phyloP scores from a whole-genome alignment of 2,113 vertebrate species.

The Atlantisia rogersi region DNA sequence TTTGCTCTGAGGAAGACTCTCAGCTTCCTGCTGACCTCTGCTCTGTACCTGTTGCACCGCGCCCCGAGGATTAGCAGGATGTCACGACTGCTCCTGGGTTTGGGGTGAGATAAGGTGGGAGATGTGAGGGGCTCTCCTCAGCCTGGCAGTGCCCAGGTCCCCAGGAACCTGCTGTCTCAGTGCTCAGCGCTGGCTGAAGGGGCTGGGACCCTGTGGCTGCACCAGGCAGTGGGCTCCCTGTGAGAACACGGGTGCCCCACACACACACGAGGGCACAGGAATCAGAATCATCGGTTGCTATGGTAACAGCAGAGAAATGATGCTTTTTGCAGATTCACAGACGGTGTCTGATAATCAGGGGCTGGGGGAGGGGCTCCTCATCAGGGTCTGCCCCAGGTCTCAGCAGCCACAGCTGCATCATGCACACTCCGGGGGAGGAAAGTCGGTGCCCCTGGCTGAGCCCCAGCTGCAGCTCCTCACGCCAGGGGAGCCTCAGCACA shows the following conservation, averaged over 20 bases:
- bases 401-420: background rate
- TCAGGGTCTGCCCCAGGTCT: background rate
- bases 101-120: background rate
- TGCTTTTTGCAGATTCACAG: slow-evolving; percentile 5
- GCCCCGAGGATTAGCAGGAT: background rate
- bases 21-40: background rate
- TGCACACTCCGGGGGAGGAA: background rate
- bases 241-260: background rate
- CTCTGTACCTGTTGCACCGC: fast-evolving
- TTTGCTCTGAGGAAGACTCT: background rate
- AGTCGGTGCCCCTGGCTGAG: background rate
- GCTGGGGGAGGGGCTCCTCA: background rate
- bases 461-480: too few species aligned
- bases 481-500: background rate
- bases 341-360: background rate
- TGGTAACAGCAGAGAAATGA: slow-evolving; percentile 27
- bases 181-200: background rate
- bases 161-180: background rate
- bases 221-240: background rate
- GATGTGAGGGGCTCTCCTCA: background rate
- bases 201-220: background rate
- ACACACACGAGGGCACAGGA: background rate
- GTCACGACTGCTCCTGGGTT: background rate
- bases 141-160: background rate
- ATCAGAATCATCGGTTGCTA: slow-evolving; percentile 12